Evolutionary conservation across 2,888 invertebrate species (phyloP).

Genomic region (Drepanosiphum platanoidis): DNA sequence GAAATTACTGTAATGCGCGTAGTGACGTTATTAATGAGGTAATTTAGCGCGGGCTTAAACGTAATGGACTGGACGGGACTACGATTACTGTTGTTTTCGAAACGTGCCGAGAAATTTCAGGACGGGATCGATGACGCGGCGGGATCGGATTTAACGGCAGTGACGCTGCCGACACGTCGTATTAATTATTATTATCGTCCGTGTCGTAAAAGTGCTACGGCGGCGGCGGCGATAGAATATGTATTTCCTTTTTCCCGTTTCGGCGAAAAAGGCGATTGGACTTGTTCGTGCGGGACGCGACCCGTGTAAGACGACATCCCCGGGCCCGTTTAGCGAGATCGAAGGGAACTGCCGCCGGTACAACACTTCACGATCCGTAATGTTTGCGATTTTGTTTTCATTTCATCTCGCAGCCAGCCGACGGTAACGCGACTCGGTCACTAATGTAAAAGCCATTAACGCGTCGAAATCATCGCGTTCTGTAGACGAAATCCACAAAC

Average conservation of each 20-base stretch:
- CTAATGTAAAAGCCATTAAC: background rate
- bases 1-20: background rate
- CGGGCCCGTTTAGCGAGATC: background rate
- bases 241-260: background rate
- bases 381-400: too few relatives aligned
- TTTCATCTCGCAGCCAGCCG: background rate
- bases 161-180: background rate
- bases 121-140: background rate
- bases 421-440: background rate
- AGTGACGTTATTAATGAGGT: background rate
- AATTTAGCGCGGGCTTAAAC: background rate
- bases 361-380: too few relatives aligned
- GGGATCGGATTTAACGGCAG: background rate
- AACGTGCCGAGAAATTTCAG: background rate
- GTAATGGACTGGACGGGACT: background rate
- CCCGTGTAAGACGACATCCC: background rate
- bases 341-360: too few relatives aligned
- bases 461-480: background rate
- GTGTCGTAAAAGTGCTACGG: background rate
- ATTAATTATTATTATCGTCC: background rate
- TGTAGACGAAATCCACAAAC: too few relatives aligned
- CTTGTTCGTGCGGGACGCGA: background rate
- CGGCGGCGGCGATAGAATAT: background rate
- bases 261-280: background rate
- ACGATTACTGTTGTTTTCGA: background rate